Base-by-base conservation (phyloP, 2,888 invertebrate genomes). In the Pheosia gnoma region DNA sequence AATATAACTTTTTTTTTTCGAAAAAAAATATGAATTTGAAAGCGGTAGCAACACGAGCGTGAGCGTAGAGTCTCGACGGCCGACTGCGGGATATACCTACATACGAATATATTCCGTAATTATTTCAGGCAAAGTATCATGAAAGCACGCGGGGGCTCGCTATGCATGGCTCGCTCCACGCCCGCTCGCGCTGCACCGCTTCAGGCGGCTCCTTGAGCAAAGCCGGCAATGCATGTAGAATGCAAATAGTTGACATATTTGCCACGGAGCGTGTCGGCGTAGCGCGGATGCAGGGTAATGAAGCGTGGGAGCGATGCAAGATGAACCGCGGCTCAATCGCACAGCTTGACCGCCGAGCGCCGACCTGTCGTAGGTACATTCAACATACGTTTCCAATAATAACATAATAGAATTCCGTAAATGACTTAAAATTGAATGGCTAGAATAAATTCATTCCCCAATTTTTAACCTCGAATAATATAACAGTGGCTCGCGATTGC, bases 71-170 rank as follows among this genome's bases (percentile, higher is more conserved):
- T 59, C 57, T 39, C 56, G 49, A 61, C 71, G 59, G 49, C 59
- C 61, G 67, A 67, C 74, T 73, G 69, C 52, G 41, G 5, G 38
- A 47, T n/a, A 59, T 63, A 54, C 10, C 37, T 53, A 36, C 37
- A 65, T 58, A 60, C 57, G 59, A 65, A 74, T 69, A 67, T 70
- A 68, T 72, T 67, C 70, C 68, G 68, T 68, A 65, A 70, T 74
- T 70, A 74, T 74, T 73, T 73, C 72, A 73, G 74, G 67, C 74
- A 53, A 59, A 60, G 60, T 60, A 64, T 64, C 61, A 65, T 61
- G 70, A 58, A 69, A 71, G 57, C 73, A 45, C 45, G 43, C 39
- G 36, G 59, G 59, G 53, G 25, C 38, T 38, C 52, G 45, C 45
- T 43, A n/a, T 36, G 56, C 13, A 9, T 68, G 11, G 45, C 45